Conservation (phyloP, 2,888 invertebrate species). For the Sphaerophoria taeniata region DNA sequence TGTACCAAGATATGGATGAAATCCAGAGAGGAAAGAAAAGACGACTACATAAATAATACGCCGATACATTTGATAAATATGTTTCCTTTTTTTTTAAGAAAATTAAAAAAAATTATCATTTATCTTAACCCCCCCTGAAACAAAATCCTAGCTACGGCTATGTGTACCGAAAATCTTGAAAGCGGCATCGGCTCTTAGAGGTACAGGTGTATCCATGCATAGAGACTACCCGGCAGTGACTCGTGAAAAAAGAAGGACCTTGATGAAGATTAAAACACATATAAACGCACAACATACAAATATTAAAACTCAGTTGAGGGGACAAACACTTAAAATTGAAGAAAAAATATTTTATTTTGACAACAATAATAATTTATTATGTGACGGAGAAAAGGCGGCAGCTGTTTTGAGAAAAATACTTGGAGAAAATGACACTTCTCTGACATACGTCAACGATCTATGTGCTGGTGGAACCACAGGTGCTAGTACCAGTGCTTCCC, state of each 20-base stretch:
- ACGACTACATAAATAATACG: no score
- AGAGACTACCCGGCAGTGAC: constrained; percentile 10
- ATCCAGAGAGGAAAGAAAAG: no score
- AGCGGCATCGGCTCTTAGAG: constrained; percentile 9
- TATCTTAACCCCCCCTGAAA: no score
- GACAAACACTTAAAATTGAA: constrained; percentile 10
- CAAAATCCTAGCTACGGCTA: no score
- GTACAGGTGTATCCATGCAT: constrained; percentile 7
- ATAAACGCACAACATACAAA: constrained; percentile 9
- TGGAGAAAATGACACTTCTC: constrained; percentile 4
- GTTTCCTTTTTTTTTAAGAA: no score
- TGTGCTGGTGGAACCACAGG: background rate
- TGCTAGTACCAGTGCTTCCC: background rate
- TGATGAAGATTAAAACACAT: background rate
- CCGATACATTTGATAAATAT: no score
- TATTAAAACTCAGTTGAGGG: constrained; percentile 9
- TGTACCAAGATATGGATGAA: no score
- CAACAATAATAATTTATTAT: constrained; percentile 6
- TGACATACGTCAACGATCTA: constrained; percentile 6
- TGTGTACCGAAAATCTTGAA: background rate
- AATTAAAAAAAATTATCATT: no score
- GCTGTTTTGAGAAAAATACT: constrained; percentile 2
- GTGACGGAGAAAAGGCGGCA: constrained; percentile 17
- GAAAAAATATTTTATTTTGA: constrained; percentile 15
- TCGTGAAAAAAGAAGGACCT: background rate